A percentile compares a stretch with the other conserved stretches of the same genome.
Evolutionary conservation across 2,888 invertebrate species (phyloP).

Genomic region (Eudemis profundana): DNA sequence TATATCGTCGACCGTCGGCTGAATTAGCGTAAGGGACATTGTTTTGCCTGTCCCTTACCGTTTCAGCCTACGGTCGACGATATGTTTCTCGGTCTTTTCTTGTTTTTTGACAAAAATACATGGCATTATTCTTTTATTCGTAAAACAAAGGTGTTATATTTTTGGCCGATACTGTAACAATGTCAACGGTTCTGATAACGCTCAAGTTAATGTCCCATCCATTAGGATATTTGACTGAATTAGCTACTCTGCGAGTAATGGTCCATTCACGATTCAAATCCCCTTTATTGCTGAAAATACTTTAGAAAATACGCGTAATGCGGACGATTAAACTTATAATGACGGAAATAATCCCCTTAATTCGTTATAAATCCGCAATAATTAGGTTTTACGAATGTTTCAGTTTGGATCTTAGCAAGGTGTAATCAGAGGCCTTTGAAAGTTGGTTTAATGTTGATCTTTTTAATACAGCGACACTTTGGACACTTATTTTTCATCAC

Average conservation of each 20-base stretch:
- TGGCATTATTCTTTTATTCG: too few species aligned
- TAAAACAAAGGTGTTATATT: too few species aligned
- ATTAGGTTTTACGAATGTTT: not conserved
- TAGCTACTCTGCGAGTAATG: slow-evolving; percentile 33
- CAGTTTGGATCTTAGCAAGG: slow-evolving; percentile 1
- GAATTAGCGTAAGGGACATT: too few species aligned
- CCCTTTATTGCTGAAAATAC: slow-evolving; percentile 24
- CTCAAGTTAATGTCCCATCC: slow-evolving; percentile 28
- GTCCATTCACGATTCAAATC: slow-evolving; percentile 21
- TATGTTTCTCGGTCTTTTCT: too few species aligned
- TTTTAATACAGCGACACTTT: too few species aligned
- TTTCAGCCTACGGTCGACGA: too few species aligned
- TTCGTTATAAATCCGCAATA: slow-evolving; percentile 16
- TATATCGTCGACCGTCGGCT: too few species aligned
- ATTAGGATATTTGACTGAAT: slow-evolving; percentile 40
- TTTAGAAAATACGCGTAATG: slow-evolving; percentile 16
- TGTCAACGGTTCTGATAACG: slow-evolving; percentile 20
- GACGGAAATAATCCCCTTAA: slow-evolving; percentile 16
- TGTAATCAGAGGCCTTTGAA: not conserved
- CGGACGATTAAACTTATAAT: slow-evolving; percentile 13
- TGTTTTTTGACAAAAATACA: too few species aligned
- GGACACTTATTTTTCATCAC: too few species aligned
- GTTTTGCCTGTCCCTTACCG: too few species aligned
- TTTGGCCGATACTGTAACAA: not conserved
- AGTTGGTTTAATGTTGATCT: not conserved